These are phyloP conservation scores for Mesocentrotus franciscanus DNA, from an alignment of 53 echinoderm and acorn worm genomes.

Conservation along the genomic window DNA sequence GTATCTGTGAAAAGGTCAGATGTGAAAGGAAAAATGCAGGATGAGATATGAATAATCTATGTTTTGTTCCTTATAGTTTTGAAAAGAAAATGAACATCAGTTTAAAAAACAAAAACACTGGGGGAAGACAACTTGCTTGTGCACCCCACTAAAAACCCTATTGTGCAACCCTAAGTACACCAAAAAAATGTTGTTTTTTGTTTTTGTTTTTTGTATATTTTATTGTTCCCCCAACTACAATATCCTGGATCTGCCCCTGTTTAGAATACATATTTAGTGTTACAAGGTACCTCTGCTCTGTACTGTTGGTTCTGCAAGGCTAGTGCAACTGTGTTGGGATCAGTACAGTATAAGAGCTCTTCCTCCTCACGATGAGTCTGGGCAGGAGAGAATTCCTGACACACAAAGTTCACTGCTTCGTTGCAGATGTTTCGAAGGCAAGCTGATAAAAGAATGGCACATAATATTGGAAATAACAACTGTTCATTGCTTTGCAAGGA, in stretches of 20 bases:
- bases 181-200: too few species aligned
- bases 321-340: conserved; percentile 77
- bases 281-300: conserved; percentile 82
- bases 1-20: conserved; percentile 67
- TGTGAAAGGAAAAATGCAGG: not conserved
- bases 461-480: not conserved
- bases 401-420: conserved; percentile 84
- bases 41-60: not conserved
- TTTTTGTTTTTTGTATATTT: too few species aligned
- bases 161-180: too few species aligned
- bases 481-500: not conserved
- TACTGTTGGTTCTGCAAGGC: conserved; percentile 92
- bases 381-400: conserved; percentile 80
- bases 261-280: too few species aligned
- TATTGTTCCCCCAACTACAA: too few species aligned
- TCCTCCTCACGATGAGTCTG: conserved; percentile 73
- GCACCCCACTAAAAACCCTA: too few species aligned
- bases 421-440: conserved; percentile 75
- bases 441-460: conserved; percentile 54
- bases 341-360: conserved; percentile 78
- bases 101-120: too few species aligned
- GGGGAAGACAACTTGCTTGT: too few species aligned
- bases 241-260: too few species aligned
- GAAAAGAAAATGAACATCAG: too few species aligned
- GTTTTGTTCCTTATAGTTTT: not conserved